These are phyloP conservation scores for Pseudorasbora parva DNA, from an alignment of 2,113 vertebrate genomes.

Conservation along the genomic window DNA sequence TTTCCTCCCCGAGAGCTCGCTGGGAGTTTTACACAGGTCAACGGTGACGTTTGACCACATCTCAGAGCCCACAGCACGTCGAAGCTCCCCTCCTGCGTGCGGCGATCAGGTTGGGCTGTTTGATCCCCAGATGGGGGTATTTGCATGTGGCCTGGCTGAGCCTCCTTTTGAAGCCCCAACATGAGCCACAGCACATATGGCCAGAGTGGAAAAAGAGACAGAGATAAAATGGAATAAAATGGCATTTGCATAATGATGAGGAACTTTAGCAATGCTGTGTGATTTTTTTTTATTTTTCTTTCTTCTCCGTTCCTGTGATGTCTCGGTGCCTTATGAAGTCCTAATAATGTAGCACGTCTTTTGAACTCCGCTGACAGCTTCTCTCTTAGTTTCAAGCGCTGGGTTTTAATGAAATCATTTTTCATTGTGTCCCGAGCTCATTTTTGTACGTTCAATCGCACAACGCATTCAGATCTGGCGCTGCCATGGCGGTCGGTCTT, in stretches of 20 bases:
- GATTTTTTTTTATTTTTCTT: slow-evolving; percentile 58
- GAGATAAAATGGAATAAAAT: slow-evolving; percentile 76
- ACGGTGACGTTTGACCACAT: slow-evolving; percentile 36
- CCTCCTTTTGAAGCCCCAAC: slow-evolving; percentile 68
- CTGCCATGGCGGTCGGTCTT: background rate
- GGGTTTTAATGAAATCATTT: slow-evolving; percentile 33
- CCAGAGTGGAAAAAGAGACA: slow-evolving; percentile 66
- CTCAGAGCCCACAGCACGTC: background rate
- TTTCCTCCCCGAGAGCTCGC: slow-evolving; percentile 13
- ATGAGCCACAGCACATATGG: slow-evolving; percentile 71
- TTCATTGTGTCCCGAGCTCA: slow-evolving; percentile 27
- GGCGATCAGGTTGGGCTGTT: background rate
- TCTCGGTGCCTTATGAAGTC: slow-evolving; percentile 63
- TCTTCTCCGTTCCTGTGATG: slow-evolving; percentile 60
- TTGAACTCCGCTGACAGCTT: slow-evolving; percentile 65
- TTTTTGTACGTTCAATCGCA: slow-evolving; percentile 18
- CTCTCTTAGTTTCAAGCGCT: slow-evolving; percentile 40
- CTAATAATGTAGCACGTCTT: slow-evolving; percentile 63
- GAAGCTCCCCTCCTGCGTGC: slow-evolving; percentile 4
- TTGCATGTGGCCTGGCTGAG: slow-evolving; percentile 71
- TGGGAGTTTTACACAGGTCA: slow-evolving; percentile 37
- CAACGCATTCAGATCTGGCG: background rate
- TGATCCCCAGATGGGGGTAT: slow-evolving; percentile 74
- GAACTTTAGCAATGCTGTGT: slow-evolving; percentile 71
- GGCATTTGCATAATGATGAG: slow-evolving; percentile 76